Percentiles rank a stretch among this genome's conserved stretches.
Evolutionary conservation across 2,888 invertebrate genomes (phyloP).

Genomic region (Clunio marinus): DNA sequence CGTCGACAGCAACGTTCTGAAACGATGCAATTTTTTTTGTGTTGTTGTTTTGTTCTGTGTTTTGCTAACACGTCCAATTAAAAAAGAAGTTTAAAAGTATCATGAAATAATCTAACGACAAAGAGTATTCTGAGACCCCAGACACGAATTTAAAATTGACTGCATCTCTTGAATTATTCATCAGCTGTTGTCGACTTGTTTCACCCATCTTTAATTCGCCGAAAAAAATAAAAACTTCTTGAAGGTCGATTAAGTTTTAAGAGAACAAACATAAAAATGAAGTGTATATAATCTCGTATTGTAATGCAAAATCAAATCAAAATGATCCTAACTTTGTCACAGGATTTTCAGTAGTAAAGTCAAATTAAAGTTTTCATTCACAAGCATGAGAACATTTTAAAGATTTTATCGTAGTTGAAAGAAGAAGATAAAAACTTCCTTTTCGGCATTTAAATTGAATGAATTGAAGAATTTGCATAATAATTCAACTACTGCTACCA

Average conservation of each 20-base stretch:
- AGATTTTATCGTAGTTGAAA: too few relatives aligned
- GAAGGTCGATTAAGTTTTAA: too few relatives aligned
- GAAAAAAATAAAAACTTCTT: background rate
- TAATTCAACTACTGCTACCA: conserved; percentile 1
- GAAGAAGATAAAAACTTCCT: background rate
- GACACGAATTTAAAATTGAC: background rate
- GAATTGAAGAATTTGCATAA: conserved; percentile 8
- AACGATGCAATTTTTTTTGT: background rate
- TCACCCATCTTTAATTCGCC: background rate
- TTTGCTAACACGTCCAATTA: conserved; percentile 13
- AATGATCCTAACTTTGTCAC: too few relatives aligned
- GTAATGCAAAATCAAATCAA: too few relatives aligned
- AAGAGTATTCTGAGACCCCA: background rate
- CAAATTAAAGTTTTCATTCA: too few relatives aligned
- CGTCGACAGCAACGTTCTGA: background rate
- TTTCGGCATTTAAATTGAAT: background rate
- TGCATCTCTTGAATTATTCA: conserved; percentile 34
- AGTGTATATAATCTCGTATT: too few relatives aligned
- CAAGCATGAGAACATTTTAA: too few relatives aligned
- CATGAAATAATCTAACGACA: background rate
- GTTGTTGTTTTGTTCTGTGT: too few relatives aligned
- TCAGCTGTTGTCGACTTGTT: conserved; percentile 28
- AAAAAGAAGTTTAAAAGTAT: background rate
- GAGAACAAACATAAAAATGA: too few relatives aligned
- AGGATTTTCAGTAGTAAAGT: too few relatives aligned